Evolutionary conservation across 2,113 vertebrate species (phyloP).

Genomic region (Takifugu bimaculatus): DNA sequence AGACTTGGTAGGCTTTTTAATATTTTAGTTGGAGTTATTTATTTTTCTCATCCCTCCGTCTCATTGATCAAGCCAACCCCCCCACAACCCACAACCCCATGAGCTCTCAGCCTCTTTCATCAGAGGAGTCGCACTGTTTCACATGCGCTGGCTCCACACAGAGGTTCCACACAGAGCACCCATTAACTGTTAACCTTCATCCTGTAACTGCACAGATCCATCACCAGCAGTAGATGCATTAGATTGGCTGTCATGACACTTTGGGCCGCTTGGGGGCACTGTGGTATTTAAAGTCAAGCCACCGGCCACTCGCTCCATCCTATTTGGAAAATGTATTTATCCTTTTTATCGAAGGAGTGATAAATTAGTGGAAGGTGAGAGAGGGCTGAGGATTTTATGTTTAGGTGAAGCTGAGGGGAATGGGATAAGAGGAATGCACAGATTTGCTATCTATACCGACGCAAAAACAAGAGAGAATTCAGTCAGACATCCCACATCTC

Average conservation of each 20-base stretch:
- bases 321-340: slow-evolving; percentile 9
- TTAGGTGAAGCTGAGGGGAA: slow-evolving; percentile 28
- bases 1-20: slow-evolving; percentile 1
- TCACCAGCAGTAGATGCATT: slow-evolving; percentile 23
- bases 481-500: not conserved
- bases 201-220: slow-evolving; percentile 42
- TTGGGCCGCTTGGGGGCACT: slow-evolving; percentile 70
- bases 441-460: slow-evolving; percentile 22
- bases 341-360: slow-evolving; percentile 33
- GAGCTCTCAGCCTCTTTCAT: slow-evolving; percentile 35
- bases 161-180: slow-evolving; percentile 21
- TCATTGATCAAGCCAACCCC: slow-evolving; percentile 14
- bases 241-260: slow-evolving; percentile 4
- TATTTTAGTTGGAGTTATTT: slow-evolving; percentile 11
- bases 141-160: slow-evolving; percentile 11
- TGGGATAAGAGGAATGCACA: slow-evolving; percentile 7
- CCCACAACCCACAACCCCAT: not conserved
- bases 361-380: slow-evolving; percentile 40
- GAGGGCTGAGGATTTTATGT: slow-evolving; percentile 28
- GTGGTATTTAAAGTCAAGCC: slow-evolving; percentile 52
- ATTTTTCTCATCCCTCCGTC: not conserved
- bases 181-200: slow-evolving; percentile 51
- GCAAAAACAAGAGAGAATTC: slow-evolving; percentile 23
- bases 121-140: slow-evolving; percentile 13
- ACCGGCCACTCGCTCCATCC: not conserved